Conservation (phyloP, 2,113 vertebrate species). For the Microcebus jonahi region DNA sequence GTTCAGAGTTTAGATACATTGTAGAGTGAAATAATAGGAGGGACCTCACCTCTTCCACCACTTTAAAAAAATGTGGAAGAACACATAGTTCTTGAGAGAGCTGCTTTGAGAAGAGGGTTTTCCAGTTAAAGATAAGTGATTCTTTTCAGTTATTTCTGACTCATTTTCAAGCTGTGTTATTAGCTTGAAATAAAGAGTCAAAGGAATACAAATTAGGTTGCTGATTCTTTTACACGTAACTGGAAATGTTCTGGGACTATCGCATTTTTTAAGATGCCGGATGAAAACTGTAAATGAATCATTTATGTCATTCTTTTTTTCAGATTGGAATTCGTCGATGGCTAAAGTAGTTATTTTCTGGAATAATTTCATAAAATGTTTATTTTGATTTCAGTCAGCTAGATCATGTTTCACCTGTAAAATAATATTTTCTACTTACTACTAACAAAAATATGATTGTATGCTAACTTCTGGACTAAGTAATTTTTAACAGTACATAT, state of each 20-base stretch:
- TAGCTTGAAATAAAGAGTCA: not conserved
- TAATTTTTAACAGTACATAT: conserved; percentile 19
- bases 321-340: conserved; percentile 11
- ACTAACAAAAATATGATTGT: conserved; percentile 11
- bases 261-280: not conserved
- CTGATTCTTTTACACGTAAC: not conserved
- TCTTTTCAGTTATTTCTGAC: not conserved
- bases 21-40: not conserved
- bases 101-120: not conserved
- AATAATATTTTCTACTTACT: conserved; percentile 51
- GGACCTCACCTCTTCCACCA: not conserved
- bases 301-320: not conserved
- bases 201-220: not conserved
- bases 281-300: not conserved
- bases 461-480: not conserved
- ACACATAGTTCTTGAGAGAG: not conserved
- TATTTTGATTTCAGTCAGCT: conserved; percentile 22
- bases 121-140: not conserved
- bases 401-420: conserved; percentile 43
- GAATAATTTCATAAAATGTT: conserved; percentile 45
- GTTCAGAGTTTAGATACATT: not conserved
- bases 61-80: not conserved
- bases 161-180: not conserved
- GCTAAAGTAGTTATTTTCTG: conserved; percentile 34
- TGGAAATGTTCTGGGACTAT: not conserved